Evolutionary conservation across 2,113 vertebrate species (phyloP).

Genomic region (Corythaeola cristata): DNA sequence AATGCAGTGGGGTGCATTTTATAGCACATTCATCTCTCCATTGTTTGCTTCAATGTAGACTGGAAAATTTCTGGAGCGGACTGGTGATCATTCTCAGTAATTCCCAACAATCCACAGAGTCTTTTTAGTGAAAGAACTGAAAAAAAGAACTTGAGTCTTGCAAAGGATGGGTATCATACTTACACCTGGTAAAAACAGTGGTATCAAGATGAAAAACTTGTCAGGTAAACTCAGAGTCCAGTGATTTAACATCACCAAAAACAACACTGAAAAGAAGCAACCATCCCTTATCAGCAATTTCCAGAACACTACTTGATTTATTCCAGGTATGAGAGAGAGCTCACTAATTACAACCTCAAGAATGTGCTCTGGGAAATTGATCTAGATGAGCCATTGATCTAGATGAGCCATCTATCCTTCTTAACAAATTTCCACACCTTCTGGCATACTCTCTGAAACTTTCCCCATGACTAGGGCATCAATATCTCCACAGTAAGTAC

Average conservation of each 20-base stretch:
- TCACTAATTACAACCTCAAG: background rate
- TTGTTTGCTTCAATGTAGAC: background rate
- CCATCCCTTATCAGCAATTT: background rate
- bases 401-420: background rate
- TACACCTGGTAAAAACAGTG: background rate
- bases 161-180: background rate
- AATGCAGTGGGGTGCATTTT: background rate
- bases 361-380: background rate
- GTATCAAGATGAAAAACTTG: background rate
- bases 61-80: background rate
- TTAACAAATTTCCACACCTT: background rate
- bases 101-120: background rate
- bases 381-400: background rate
- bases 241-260: background rate
- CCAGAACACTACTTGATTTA: background rate
- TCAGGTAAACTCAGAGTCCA: background rate
- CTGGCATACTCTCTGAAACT: background rate
- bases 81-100: background rate
- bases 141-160: background rate
- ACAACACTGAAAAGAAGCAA: background rate
- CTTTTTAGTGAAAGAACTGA: background rate
- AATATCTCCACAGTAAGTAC: background rate
- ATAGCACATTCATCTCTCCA: background rate
- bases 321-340: background rate
- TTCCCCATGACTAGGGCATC: background rate